Percentiles rank a stretch among this genome's conserved stretches.
These are phyloP conservation scores for Aelia acuminata DNA, from an alignment of 2,888 invertebrate genomes.

Conservation along the genomic window DNA sequence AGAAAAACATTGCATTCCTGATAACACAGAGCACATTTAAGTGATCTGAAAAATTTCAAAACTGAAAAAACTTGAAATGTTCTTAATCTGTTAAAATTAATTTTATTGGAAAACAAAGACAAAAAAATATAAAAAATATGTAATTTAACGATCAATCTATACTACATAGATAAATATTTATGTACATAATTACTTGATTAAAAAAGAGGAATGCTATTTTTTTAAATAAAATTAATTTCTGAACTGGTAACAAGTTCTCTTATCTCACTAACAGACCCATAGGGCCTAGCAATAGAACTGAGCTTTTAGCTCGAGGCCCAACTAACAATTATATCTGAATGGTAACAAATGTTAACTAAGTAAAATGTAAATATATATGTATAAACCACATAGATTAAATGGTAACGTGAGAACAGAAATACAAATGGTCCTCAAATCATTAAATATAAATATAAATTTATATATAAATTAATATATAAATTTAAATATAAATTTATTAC, in stretches of 20 bases:
- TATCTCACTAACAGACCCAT: slow-evolving; percentile 45
- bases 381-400: not conserved
- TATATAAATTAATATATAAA: too few species aligned
- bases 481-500: not conserved
- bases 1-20: not conserved
- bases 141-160: not conserved
- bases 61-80: not conserved
- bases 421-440: slow-evolving; percentile 34
- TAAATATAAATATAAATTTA: not conserved
- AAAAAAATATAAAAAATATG: not conserved
- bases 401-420: slow-evolving; percentile 10
- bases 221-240: not conserved
- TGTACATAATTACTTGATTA: not conserved
- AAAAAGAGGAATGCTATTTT: not conserved
- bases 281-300: slow-evolving; percentile 45
- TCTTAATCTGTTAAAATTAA: not conserved
- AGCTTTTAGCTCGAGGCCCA: not conserved
- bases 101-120: not conserved
- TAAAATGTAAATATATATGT: not conserved
- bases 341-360: slow-evolving; percentile 34
- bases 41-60: not conserved
- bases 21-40: not conserved
- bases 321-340: slow-evolving; percentile 25
- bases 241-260: not conserved
- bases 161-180: not conserved